These are phyloP conservation scores for Pammene aurita DNA, from an alignment of 2,888 invertebrate species.

Conservation along the genomic window DNA sequence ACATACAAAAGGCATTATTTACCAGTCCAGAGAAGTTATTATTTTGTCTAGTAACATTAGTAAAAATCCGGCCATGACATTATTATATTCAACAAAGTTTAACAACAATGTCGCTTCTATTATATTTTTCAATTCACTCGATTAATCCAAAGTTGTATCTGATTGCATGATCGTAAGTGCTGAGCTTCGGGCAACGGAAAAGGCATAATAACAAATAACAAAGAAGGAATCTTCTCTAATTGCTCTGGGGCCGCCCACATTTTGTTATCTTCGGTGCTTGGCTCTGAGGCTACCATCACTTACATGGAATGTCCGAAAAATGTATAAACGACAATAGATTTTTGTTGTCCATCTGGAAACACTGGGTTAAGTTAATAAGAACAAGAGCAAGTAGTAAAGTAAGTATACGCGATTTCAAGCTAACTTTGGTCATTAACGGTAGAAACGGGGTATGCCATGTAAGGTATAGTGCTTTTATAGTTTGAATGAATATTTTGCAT, in stretches of 20 bases:
- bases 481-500: no score
- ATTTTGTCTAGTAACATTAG: no score
- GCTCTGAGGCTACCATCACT: conserved; percentile 11
- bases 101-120: not conserved
- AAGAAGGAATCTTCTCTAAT: conserved; percentile 31
- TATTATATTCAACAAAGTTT: no score
- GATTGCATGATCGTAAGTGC: conserved; percentile 40
- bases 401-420: no score
- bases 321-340: not conserved
- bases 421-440: no score
- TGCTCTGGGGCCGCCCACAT: conserved; percentile 32
- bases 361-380: no score
- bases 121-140: conserved; percentile 2
- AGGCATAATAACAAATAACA: conserved; percentile 39
- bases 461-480: no score
- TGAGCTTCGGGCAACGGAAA: conserved; percentile 40
- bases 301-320: conserved; percentile 20
- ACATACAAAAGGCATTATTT: no score
- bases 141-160: conserved; percentile 12
- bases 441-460: no score
- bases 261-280: conserved; percentile 26
- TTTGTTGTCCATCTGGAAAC: not conserved
- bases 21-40: no score
- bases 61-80: no score
- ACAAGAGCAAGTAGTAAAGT: not conserved